Evolutionary conservation across 2,888 invertebrate genomes (phyloP).

Genomic region (Falcaria lacertinaria): DNA sequence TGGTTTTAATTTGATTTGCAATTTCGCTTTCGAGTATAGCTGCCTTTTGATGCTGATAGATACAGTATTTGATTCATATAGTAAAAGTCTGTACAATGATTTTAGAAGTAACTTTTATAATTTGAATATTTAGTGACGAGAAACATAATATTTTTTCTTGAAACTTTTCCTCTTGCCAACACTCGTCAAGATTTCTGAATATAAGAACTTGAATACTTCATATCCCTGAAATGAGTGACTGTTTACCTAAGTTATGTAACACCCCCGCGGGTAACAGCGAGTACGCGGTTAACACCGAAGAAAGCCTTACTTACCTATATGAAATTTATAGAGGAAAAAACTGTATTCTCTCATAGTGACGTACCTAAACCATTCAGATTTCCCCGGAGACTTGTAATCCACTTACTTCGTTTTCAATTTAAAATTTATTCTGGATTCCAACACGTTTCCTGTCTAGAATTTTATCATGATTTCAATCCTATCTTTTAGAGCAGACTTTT

Average conservation of each 20-base stretch:
- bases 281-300: background rate
- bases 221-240: background rate
- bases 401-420: slow-evolving; percentile 37
- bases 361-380: slow-evolving; percentile 37
- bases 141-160: background rate
- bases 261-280: background rate
- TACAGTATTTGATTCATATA: no score
- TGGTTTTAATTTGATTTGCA: no score
- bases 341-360: slow-evolving; percentile 29
- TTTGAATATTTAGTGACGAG: background rate
- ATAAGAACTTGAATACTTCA: background rate
- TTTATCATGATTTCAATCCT: slow-evolving; percentile 17
- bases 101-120: no score
- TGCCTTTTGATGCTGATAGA: no score
- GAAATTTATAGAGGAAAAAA: slow-evolving; percentile 24
- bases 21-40: no score
- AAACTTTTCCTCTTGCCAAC: background rate
- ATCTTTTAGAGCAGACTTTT: slow-evolving; percentile 4
- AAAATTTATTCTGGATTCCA: slow-evolving; percentile 36
- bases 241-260: background rate
- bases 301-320: slow-evolving; percentile 12
- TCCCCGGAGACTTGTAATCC: slow-evolving; percentile 40
- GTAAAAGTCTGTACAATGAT: no score
- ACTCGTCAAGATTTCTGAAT: background rate
- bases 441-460: slow-evolving; percentile 23